Evolutionary conservation across 2,113 vertebrate genomes (phyloP), one percentile per base, ranked within the genome.

Genomic region (Paedocypris sp.): DNA sequence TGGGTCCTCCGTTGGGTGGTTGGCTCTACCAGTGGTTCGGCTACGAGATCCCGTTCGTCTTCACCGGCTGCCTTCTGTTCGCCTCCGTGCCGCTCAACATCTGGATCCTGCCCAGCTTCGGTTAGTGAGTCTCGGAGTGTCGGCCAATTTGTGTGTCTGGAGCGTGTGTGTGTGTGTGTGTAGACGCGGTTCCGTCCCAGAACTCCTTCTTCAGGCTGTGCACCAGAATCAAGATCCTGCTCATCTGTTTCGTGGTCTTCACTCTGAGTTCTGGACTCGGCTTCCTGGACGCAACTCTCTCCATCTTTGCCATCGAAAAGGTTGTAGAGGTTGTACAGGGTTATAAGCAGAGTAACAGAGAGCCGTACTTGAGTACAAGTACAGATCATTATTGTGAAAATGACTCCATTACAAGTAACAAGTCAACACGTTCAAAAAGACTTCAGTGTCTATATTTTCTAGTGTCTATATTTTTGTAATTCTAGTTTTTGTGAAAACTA

Each of bases 1-100:
- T 96, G 13, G 95, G 95, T 1, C 95, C 95, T 0, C 93, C 94
- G 1, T 51, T 99, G 10, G 95, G 95, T 57, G 93, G 92, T 3
- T 86, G 93, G 82, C 76, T 98, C 28, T 99, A 96, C 75, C 88
- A 99, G 2, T 63, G 86, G 0, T 98, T 91, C 76, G 93, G 92
- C 46, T 99, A 95, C 13, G 83, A 94, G 73, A 46, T 92, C 13
- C 95, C 93, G 43, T 99, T 99, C 56, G 75, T 97, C 75, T 62
- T 77, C 1, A 78, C 97, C 38, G 94, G 95, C 29, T 86, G 88
- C 18, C 1, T 94, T 42, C 78, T 94, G 19, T 68, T 98, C 64
- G 7, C 88, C 12, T 82, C 94, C 76, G 86, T 93, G 46, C 93
- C 93, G 11, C 72, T 96, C 70, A 97, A 91, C 78, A 81, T 95